Evolutionary conservation across 2,888 invertebrate genomes (phyloP), one percentile per base, ranked within the genome.

Genomic region (Hypomecis punctinalis): DNA sequence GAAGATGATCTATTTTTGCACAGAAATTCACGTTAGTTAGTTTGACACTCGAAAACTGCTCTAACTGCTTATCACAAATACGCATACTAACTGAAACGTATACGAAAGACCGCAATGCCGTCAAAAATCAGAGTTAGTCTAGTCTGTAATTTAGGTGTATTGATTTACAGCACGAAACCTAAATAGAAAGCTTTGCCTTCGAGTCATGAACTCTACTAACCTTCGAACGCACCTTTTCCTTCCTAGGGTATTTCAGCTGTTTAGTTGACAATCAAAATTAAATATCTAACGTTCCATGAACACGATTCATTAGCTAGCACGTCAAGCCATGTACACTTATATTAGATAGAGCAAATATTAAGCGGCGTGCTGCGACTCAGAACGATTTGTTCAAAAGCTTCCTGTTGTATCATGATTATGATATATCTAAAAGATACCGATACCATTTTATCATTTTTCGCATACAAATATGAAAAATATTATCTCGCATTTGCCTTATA

Each of bases 161-260:
- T 48, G 56, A 56, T 47, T 56, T n/a, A 47, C 10, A 11, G 47
- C 56, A 47, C 56, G 56, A 46, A 39, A 47, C 56, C 56, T 56
- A 39, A 56, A 47, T 47, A 47, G 40, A 47, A 46, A 56, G 56
- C 56, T 46, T 46, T 56, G 37, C 47, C 45, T 46, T 40, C 23
- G 13, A 47, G 47, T 13, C 40, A 33, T 56, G 56, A 48, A 56
- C 56, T 56, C 47, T 6, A 67, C 74, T 69, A 7, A 56, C 46
- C 56, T 56, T 56, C 39, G 47, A 39, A 13, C 56, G 23, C 10
- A 7, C 33, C 23, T 39, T 47, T 47, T 52, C 52, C 52, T 52
- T 40, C 52, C 51, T 51, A 39, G 9, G 9, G 13, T 23, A 23
- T 23, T 23, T 2, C 49, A 11, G 8, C 5, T n/a, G 43, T 49